Conservation (phyloP, 2,113 vertebrate species). For the Oreochromis niloticus region DNA sequence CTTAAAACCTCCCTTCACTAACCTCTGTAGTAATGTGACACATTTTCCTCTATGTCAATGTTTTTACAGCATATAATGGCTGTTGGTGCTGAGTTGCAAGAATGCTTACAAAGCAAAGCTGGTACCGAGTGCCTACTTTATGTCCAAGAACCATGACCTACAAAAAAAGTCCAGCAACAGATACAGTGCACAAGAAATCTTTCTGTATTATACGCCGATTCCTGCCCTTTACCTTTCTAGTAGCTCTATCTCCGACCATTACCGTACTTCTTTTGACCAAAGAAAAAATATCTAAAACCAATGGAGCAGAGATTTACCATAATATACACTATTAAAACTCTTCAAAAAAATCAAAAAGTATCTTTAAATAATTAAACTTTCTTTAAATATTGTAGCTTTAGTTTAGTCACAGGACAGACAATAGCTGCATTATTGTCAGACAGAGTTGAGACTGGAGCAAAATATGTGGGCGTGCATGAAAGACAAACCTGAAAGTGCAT, state of each 20-base stretch:
- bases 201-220: background rate
- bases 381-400: background rate
- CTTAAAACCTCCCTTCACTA: background rate
- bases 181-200: background rate
- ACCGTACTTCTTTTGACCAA: fast-evolving
- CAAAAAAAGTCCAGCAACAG: background rate
- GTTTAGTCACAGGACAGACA: conserved; percentile 21
- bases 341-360: background rate
- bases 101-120: background rate
- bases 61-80: background rate
- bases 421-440: conserved; percentile 28
- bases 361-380: background rate
- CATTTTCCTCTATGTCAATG: background rate
- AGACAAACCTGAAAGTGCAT: conserved; percentile 46
- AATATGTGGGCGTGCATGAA: conserved; percentile 42
- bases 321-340: background rate
- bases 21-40: background rate
- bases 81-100: background rate
- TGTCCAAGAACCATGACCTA: background rate
- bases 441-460: background rate
- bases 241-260: background rate
- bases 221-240: background rate
- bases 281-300: background rate
- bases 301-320: background rate
- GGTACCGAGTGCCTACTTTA: background rate